phyloP scores from a whole-genome alignment of 2,797 vertebrate genomes.

The Myiothlypis chrysogaster region DNA sequence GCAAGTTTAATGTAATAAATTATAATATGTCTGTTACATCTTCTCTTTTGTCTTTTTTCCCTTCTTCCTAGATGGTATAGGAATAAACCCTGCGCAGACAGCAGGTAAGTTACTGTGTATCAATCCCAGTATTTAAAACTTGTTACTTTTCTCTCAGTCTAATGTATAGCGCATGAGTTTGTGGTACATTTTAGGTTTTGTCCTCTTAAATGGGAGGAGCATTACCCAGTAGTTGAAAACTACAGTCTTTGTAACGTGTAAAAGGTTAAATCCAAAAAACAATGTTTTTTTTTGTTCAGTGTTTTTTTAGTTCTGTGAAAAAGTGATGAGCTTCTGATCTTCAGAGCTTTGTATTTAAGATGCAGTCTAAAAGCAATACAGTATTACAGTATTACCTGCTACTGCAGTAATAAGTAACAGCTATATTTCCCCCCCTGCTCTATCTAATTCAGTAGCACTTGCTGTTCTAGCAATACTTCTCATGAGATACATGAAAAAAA shows the following conservation, averaged over 20 bases:
- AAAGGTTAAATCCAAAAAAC: not conserved
- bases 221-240: not conserved
- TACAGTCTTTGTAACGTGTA: not conserved
- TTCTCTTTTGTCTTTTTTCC: not conserved
- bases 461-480: not conserved
- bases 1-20: not conserved
- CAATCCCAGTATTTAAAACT: not conserved
- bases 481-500: not conserved
- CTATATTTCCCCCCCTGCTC: not conserved
- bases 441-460: not conserved
- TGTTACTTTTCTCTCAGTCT: not conserved
- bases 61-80: constrained; percentile 88
- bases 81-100: constrained; percentile 96
- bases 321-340: not conserved
- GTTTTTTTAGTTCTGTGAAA: not conserved
- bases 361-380: not conserved
- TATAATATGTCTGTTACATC: not conserved
- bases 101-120: constrained; percentile 83
- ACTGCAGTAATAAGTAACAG: not conserved
- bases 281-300: not conserved
- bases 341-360: not conserved
- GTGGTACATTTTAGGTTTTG: not conserved
- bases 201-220: not conserved
- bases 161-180: not conserved
- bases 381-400: not conserved